Conservation (phyloP, 2,888 invertebrate species). For the Cecidostiba fungosa region DNA sequence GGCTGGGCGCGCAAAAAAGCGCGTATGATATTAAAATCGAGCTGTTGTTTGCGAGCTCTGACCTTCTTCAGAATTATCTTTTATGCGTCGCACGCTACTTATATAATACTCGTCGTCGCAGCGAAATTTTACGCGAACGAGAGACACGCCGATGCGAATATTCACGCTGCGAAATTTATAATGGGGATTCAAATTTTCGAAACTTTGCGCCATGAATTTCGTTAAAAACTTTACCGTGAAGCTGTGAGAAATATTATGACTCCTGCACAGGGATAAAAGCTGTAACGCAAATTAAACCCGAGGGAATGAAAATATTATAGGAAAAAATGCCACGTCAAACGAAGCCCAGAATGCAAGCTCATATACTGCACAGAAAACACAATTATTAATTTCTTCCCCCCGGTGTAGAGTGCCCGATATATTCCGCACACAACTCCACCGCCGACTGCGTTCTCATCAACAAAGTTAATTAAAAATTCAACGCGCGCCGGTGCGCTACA, state of each 20-base stretch:
- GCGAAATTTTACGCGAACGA: too few relatives aligned
- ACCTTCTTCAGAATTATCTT: not conserved
- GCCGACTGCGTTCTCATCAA: not conserved
- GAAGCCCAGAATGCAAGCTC: too few relatives aligned
- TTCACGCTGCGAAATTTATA: not conserved
- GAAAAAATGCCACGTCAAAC: not conserved
- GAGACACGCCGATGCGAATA: too few relatives aligned
- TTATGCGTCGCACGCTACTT: too few relatives aligned
- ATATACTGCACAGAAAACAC: too few relatives aligned
- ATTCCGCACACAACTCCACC: not conserved
- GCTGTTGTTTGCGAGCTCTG: not conserved
- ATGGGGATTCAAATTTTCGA: not conserved
- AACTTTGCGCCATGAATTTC: not conserved
- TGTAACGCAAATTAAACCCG: not conserved
- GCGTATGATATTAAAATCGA: not conserved
- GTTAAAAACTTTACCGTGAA: not conserved
- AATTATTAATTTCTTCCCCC: too few relatives aligned
- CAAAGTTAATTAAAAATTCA: not conserved
- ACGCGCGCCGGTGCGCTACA: not conserved
- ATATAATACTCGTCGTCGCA: too few relatives aligned
- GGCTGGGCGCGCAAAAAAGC: not conserved
- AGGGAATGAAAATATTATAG: not conserved
- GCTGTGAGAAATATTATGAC: not conserved
- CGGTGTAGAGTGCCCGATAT: not conserved
- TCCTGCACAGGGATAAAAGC: not conserved